A percentile compares a stretch with the other conserved stretches of the same genome.
Conservation (phyloP, 2,797 vertebrate genomes). For the Spheniscus humboldti region DNA sequence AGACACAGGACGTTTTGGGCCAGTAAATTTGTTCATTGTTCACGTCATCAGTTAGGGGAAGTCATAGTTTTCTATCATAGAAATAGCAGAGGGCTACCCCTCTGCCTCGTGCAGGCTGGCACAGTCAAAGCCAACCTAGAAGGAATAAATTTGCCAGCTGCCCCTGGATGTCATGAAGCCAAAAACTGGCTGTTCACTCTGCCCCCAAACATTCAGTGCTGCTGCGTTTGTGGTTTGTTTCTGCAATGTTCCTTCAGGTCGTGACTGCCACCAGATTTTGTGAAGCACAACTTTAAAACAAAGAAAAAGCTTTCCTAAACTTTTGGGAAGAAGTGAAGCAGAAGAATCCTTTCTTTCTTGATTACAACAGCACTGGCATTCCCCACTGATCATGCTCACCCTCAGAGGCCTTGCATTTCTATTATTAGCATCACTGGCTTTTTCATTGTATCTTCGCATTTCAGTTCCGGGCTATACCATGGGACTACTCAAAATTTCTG, state of each 20-base stretch:
- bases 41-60: neutral
- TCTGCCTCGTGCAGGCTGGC: neutral
- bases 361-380: neutral
- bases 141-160: neutral
- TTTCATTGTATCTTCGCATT: conserved; percentile 4
- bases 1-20: neutral
- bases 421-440: neutral
- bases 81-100: neutral
- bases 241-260: neutral
- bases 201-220: neutral
- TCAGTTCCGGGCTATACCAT: neutral
- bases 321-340: neutral
- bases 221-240: neutral
- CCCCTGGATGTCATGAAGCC: neutral
- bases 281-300: neutral
- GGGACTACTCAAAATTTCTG: conserved; percentile 8
- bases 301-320: neutral
- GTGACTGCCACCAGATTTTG: neutral
- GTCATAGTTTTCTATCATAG: neutral
- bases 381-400: neutral
- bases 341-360: neutral
- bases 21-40: neutral
- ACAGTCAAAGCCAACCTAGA: neutral
- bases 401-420: conserved; percentile 4
- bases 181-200: neutral